Evolutionary conservation across 2,113 vertebrate species (phyloP).

Genomic region (Xiphophorus couchianus): DNA sequence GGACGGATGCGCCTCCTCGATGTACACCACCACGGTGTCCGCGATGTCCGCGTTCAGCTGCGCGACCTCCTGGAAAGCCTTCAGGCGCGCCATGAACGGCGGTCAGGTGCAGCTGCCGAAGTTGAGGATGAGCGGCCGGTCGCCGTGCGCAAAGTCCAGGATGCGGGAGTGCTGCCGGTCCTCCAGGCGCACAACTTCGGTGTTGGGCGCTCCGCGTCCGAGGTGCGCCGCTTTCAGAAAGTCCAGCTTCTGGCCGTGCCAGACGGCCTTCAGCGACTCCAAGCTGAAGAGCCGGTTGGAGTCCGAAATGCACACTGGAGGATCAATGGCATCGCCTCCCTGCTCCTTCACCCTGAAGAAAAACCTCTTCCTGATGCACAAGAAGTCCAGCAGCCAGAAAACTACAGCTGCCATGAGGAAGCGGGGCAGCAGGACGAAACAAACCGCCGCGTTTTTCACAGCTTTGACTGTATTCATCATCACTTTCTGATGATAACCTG

Average conservation of each 20-base stretch:
- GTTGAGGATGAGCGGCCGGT: conserved; percentile 93
- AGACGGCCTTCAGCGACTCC: conserved; percentile 94
- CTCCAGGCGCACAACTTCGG: conserved; percentile 88
- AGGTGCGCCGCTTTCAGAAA: conserved; percentile 92
- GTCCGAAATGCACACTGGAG: conserved; percentile 93
- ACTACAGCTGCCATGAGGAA: conserved; percentile 91
- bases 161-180: conserved; percentile 83
- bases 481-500: conserved; percentile 72
- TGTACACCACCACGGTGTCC: conserved; percentile 95
- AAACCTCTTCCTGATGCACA: conserved; percentile 91
- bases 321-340: conserved; percentile 84
- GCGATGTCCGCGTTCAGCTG: conserved; percentile 88
- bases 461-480: conserved; percentile 87
- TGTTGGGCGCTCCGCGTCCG: conserved; percentile 90
- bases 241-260: conserved; percentile 96
- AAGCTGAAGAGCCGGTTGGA: conserved; percentile 93
- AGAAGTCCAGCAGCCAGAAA: conserved; percentile 96
- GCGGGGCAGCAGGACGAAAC: conserved; percentile 90
- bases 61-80: conserved; percentile 91
- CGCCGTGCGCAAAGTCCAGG: conserved; percentile 88
- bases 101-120: conserved; percentile 99
- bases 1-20: conserved; percentile 96
- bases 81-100: conserved; percentile 96
- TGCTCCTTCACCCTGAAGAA: conserved; percentile 77
- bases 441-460: conserved; percentile 88